Conservation (phyloP, 2,797 vertebrate species). For the Thripadectes ignobilis region DNA sequence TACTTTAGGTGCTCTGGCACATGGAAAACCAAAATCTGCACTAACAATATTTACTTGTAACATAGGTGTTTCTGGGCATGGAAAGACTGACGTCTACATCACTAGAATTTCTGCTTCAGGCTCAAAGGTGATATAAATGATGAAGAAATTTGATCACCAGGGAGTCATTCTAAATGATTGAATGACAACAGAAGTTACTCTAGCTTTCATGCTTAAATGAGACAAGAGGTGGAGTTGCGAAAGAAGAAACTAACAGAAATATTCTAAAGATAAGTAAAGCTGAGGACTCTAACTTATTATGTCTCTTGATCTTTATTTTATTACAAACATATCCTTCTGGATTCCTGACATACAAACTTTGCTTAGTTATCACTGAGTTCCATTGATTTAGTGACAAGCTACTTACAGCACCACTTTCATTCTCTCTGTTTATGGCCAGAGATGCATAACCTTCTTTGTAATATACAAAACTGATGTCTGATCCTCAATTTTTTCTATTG, state of each 20-base stretch:
- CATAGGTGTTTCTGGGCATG: neutral
- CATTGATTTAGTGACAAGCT: neutral
- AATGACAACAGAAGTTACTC: neutral
- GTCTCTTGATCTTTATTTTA: neutral
- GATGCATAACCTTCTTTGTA: neutral
- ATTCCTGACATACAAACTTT: neutral
- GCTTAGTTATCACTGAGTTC: neutral
- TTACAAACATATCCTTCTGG: neutral
- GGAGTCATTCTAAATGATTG: neutral
- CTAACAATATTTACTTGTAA: neutral
- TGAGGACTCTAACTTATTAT: neutral
- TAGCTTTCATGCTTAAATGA: neutral
- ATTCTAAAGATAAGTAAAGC: neutral
- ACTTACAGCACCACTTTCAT: neutral
- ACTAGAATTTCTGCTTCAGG: neutral
- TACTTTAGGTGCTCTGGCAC: neutral
- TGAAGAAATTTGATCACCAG: neutral
- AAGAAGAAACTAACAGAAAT: neutral
- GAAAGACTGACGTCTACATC: neutral
- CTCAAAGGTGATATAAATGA: neutral
- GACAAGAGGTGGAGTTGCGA: neutral
- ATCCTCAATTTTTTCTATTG: neutral
- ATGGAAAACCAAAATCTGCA: conserved; percentile 21
- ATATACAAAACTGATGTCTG: neutral
- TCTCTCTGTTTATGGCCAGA: neutral